Conservation (phyloP, 2,797 vertebrate species). For the Atherinosoma microstoma region DNA sequence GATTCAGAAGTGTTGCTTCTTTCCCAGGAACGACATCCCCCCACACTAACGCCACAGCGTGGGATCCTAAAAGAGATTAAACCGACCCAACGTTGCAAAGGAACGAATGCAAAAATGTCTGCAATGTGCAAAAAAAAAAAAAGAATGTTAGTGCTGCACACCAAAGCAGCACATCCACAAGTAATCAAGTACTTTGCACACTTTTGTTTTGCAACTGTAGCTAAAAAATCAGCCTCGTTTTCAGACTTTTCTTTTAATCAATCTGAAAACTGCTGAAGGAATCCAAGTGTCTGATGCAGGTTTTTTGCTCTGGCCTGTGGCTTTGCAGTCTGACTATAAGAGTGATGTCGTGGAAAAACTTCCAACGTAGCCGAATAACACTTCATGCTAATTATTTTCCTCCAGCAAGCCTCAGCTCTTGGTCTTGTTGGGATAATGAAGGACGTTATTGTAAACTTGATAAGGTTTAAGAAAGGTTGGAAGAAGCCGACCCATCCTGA, state of each 20-base stretch:
- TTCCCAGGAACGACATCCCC: background rate
- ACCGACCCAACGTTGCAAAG: background rate
- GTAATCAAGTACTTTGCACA: no score
- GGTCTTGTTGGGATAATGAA: background rate
- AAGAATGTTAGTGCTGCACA: no score
- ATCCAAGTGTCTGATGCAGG: no score
- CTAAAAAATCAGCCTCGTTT: no score
- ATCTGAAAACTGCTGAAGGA: no score
- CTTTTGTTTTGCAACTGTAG: no score
- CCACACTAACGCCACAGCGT: background rate
- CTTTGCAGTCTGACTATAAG: background rate
- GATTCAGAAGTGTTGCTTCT: background rate
- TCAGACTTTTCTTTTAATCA: no score
- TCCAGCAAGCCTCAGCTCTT: background rate
- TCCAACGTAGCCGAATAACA: background rate
- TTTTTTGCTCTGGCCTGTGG: background rate
- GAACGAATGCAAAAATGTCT: background rate
- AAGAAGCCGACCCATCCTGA: no score
- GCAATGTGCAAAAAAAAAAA: background rate
- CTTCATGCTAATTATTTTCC: background rate
- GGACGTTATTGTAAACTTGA: no score
- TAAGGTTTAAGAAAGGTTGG: no score
- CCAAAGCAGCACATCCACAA: no score
- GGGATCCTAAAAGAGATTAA: background rate
- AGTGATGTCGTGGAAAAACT: slow-evolving; percentile 8